These are phyloP conservation scores for Mico argentatus DNA, from an alignment of 2,797 vertebrate species.

Conservation along the genomic window DNA sequence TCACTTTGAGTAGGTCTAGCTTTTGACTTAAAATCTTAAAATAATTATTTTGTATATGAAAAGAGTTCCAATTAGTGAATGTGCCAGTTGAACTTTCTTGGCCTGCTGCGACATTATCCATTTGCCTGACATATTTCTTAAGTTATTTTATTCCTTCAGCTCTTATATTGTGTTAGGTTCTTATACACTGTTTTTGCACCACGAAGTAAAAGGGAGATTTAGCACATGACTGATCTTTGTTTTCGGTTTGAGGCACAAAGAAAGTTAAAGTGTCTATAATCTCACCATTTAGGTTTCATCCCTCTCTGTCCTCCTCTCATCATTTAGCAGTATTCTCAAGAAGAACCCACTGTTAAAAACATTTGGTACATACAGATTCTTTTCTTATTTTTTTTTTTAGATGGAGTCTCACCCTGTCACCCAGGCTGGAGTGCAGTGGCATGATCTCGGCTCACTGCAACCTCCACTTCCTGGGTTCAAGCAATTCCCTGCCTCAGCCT, in stretches of 20 bases:
- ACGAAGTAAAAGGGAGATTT: neutral
- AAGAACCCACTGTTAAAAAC: neutral
- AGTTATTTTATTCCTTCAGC: neutral
- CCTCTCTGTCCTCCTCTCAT: neutral
- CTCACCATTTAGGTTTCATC: neutral
- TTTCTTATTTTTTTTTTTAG: neutral
- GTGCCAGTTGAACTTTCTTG: slow-evolving; percentile 6
- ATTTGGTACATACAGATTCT: neutral
- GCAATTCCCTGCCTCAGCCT: too few species aligned
- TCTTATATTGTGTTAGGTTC: slow-evolving; percentile 17
- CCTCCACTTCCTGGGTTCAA: too few species aligned
- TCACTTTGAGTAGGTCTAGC: neutral
- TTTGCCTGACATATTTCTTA: neutral
- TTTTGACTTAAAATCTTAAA: slow-evolving; percentile 4
- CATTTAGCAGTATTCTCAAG: neutral
- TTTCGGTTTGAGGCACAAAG: neutral
- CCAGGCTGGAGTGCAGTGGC: too few species aligned
- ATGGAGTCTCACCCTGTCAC: too few species aligned
- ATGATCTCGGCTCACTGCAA: too few species aligned
- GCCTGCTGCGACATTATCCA: neutral
- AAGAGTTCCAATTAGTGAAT: neutral
- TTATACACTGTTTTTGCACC: neutral
- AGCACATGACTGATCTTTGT: too few species aligned
- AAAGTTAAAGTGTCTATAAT: neutral
- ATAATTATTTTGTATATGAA: neutral